phyloP scores from a whole-genome alignment of 2,113 vertebrate species.

The Scomber japonicus region DNA sequence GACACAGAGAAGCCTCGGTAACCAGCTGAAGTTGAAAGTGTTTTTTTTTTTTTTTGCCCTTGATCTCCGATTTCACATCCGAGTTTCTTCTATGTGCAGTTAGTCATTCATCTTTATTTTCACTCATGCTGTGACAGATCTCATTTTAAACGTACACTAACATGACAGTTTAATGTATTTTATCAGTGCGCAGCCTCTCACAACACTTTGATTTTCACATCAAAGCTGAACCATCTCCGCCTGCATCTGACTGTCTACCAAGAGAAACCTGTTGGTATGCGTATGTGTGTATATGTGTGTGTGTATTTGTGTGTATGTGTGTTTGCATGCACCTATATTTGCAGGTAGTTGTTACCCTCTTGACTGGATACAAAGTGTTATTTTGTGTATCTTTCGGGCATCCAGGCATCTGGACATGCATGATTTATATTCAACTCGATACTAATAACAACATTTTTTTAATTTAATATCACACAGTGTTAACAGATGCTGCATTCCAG shows the following conservation, averaged over 20 bases:
- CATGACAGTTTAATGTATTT: slow-evolving; percentile 60
- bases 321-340: slow-evolving; percentile 12
- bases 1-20: background rate
- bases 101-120: slow-evolving; percentile 19
- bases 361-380: background rate
- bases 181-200: slow-evolving; percentile 47
- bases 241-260: slow-evolving; percentile 51
- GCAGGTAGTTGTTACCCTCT: background rate
- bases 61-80: background rate
- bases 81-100: background rate
- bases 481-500: slow-evolving; percentile 14
- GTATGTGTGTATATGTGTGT: slow-evolving; percentile 12
- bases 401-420: slow-evolving; percentile 3
- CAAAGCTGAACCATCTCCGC: slow-evolving; percentile 58
- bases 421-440: slow-evolving; percentile 32
- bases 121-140: slow-evolving; percentile 19
- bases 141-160: slow-evolving; percentile 25
- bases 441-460: background rate
- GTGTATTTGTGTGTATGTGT: background rate
- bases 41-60: slow-evolving; percentile 14
- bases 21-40: slow-evolving; percentile 8
- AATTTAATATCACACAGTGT: background rate
- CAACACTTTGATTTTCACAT: slow-evolving; percentile 64
- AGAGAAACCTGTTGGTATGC: slow-evolving; percentile 32
- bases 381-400: background rate